Conservation (phyloP, 2,888 invertebrate species). For the Cinara cedri region DNA sequence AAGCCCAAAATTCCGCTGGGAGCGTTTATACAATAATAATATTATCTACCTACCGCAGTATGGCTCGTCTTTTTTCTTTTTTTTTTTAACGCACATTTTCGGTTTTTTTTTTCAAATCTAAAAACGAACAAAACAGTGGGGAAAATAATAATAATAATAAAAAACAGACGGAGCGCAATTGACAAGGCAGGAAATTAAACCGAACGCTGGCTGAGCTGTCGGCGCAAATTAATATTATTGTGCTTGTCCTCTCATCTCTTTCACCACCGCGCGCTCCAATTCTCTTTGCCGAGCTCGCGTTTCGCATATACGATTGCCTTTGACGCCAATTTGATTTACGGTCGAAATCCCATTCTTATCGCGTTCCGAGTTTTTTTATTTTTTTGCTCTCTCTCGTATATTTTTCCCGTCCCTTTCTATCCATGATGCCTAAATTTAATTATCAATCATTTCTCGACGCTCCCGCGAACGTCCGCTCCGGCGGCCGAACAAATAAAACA, state of each 20-base stretch:
- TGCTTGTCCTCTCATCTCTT: slow-evolving; percentile 43
- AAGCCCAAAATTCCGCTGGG: not conserved
- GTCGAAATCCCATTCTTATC: slow-evolving; percentile 49
- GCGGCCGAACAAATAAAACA: slow-evolving; percentile 40
- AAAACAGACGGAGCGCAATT: slow-evolving; percentile 23
- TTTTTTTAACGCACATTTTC: too few species aligned
- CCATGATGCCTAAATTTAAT: slow-evolving; percentile 19
- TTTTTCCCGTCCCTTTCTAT: not conserved
- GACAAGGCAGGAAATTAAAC: slow-evolving; percentile 52
- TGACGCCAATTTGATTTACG: slow-evolving; percentile 55
- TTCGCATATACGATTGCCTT: slow-evolving; percentile 54
- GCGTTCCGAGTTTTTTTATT: slow-evolving; percentile 36
- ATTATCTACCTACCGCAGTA: not conserved
- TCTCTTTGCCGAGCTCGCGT: slow-evolving; percentile 44
- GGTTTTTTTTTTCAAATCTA: not conserved
- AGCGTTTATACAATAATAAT: not conserved
- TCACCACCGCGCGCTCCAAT: slow-evolving; percentile 24
- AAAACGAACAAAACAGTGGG: slow-evolving; percentile 27
- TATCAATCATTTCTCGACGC: slow-evolving; percentile 44
- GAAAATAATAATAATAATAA: slow-evolving; percentile 1
- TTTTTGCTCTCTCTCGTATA: not conserved
- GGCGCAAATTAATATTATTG: slow-evolving; percentile 47
- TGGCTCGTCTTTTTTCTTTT: not conserved
- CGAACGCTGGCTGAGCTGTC: slow-evolving; percentile 39
- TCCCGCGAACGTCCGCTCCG: not conserved